phyloP scores from a whole-genome alignment of 1,140 invertebrate species.

The Drosophila mayri region DNA sequence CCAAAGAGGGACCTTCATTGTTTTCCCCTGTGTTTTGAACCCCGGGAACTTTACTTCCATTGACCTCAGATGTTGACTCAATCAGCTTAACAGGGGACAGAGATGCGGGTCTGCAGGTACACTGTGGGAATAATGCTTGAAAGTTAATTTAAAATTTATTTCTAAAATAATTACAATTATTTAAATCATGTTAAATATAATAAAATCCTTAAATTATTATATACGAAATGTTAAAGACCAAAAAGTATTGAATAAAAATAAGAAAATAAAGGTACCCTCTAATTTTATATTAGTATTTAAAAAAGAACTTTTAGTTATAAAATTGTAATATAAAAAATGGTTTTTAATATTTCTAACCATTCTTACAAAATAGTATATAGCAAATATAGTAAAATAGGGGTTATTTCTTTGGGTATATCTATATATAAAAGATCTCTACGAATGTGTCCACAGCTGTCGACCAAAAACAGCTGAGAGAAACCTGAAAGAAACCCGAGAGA shows the following conservation, averaged over 20 bases:
- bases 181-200: too few relatives aligned
- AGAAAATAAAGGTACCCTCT: too few relatives aligned
- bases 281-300: not conserved
- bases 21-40: not conserved
- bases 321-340: not conserved
- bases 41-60: constrained; percentile 15
- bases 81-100: constrained; percentile 15
- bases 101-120: constrained; percentile 33
- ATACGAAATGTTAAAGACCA: not conserved
- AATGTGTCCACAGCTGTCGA: constrained; percentile 51
- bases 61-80: constrained; percentile 44
- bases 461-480: constrained; percentile 43
- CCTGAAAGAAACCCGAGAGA: not conserved
- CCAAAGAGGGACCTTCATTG: constrained; percentile 12
- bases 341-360: too few relatives aligned
- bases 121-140: not conserved
- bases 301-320: not conserved
- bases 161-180: too few relatives aligned
- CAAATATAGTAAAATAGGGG: too few relatives aligned
- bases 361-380: too few relatives aligned
- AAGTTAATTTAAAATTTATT: not conserved
- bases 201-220: not conserved
- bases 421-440: constrained; percentile 29
- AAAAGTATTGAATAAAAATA: not conserved
- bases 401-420: not conserved